phyloP scores from a whole-genome alignment of 2,888 invertebrate genomes.

The Spilosoma lubricipeda region DNA sequence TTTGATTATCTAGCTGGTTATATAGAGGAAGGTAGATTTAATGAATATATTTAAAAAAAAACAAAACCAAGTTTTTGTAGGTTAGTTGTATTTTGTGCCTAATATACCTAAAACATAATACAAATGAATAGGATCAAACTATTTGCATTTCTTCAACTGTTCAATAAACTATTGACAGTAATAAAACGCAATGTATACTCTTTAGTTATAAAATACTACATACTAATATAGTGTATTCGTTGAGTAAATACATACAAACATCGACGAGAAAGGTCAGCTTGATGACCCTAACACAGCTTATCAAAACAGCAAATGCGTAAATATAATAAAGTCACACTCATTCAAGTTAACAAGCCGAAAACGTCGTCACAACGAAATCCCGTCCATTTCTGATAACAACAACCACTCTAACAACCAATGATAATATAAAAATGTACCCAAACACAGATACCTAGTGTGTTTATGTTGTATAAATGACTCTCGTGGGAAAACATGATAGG shows the following conservation, averaged over 20 bases:
- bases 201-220: too few relatives aligned
- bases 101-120: too few relatives aligned
- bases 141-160: too few relatives aligned
- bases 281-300: not conserved
- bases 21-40: too few relatives aligned
- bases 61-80: too few relatives aligned
- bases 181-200: too few relatives aligned
- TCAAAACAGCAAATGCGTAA: conserved; percentile 1
- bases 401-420: conserved; percentile 28
- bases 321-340: not conserved
- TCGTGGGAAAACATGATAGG: conserved; percentile 37
- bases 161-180: too few relatives aligned
- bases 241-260: not conserved
- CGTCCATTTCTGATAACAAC: conserved; percentile 33
- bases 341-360: conserved; percentile 5
- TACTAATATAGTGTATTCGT: not conserved
- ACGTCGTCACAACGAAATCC: conserved; percentile 12
- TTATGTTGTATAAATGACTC: conserved; percentile 33
- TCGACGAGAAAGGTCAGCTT: not conserved
- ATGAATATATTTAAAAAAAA: too few relatives aligned
- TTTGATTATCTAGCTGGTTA: too few relatives aligned
- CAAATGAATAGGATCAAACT: too few relatives aligned
- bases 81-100: too few relatives aligned
- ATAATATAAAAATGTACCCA: conserved; percentile 36
- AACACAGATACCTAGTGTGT: conserved; percentile 31